These are phyloP conservation scores for Myiothlypis coronata DNA, from an alignment of 2,797 vertebrate genomes.

Conservation along the genomic window DNA sequence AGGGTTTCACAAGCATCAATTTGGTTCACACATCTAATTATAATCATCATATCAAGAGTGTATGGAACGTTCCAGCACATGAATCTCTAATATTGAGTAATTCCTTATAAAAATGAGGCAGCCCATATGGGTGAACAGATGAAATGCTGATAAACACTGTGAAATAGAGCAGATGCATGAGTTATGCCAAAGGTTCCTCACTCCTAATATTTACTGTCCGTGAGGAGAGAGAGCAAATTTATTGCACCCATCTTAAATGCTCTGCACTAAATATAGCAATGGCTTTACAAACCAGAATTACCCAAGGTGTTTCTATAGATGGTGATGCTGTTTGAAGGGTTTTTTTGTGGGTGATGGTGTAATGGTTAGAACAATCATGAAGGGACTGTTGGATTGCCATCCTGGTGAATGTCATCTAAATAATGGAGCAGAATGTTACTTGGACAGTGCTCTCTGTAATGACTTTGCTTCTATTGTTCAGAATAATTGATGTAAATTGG, in stretches of 20 bases:
- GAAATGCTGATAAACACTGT: conserved; percentile 16
- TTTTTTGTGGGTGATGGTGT: not conserved
- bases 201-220: conserved; percentile 10
- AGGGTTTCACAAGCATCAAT: not conserved
- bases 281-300: not conserved
- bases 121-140: conserved; percentile 47
- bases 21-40: conserved; percentile 26
- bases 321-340: not conserved
- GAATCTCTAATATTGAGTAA: conserved; percentile 45
- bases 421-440: not conserved
- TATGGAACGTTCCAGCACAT: not conserved
- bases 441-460: not conserved
- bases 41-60: not conserved
- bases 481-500: conserved; percentile 1
- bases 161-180: conserved; percentile 31
- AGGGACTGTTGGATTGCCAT: not conserved
- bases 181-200: not conserved
- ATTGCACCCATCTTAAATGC: not conserved
- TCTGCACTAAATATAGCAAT: not conserved
- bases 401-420: not conserved
- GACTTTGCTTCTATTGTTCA: conserved; percentile 6
- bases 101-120: conserved; percentile 44
- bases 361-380: not conserved
- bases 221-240: not conserved
- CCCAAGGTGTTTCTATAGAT: not conserved